Percentiles rank a stretch among this genome's conserved stretches.
Conservation (phyloP, 2,888 invertebrate species). For the Tuberolachnus salignus region DNA sequence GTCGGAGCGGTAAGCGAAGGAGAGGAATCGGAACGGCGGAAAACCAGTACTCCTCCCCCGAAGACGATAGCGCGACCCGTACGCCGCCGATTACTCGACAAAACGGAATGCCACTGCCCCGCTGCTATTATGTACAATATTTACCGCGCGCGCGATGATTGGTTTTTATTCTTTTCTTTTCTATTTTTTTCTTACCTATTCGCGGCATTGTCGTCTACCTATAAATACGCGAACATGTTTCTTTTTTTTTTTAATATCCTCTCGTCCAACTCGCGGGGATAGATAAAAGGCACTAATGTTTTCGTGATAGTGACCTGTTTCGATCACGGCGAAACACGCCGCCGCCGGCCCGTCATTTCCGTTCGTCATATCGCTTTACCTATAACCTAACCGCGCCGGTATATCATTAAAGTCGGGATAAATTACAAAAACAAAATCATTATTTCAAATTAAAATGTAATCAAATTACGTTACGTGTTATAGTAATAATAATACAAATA, state of each 20-base stretch:
- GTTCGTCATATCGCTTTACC: too few species aligned
- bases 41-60: slow-evolving; percentile 32
- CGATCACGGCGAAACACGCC: slow-evolving; percentile 3
- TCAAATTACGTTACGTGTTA: too few species aligned
- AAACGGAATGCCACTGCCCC: slow-evolving; percentile 7
- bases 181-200: too few species aligned
- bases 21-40: slow-evolving; percentile 18
- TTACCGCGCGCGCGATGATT: too few species aligned
- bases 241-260: slow-evolving; percentile 43
- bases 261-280: slow-evolving; percentile 32
- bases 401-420: too few species aligned
- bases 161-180: too few species aligned
- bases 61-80: slow-evolving; percentile 21
- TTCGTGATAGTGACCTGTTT: slow-evolving; percentile 18
- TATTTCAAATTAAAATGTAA: too few species aligned
- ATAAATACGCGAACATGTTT: slow-evolving; percentile 57
- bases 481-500: too few species aligned
- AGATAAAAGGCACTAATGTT: slow-evolving; percentile 32
- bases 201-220: too few species aligned
- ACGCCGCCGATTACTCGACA: slow-evolving; percentile 40
- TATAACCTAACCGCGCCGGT: too few species aligned
- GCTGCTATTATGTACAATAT: not conserved
- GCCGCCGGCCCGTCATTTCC: not conserved
- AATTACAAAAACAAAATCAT: too few species aligned
- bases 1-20: not conserved